phyloP scores from a whole-genome alignment of 2,113 vertebrate genomes.

The Serilophus lunatus region DNA sequence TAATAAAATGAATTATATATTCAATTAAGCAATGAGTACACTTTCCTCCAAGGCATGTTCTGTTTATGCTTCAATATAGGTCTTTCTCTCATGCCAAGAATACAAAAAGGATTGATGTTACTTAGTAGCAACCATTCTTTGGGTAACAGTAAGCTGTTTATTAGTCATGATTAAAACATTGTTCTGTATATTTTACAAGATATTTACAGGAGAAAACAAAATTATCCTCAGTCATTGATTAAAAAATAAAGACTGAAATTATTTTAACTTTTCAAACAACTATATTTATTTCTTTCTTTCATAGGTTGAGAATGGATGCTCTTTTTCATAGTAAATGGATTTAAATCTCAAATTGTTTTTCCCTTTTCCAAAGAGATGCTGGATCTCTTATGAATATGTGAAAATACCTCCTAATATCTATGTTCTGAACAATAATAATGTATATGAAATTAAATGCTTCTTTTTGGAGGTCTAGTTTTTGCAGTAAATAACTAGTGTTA shows the following conservation, averaged over 20 bases:
- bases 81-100: neutral
- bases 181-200: neutral
- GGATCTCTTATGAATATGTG: neutral
- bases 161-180: neutral
- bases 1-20: neutral
- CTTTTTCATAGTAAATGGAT: neutral
- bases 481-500: neutral
- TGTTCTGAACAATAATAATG: slow-evolving; percentile 2
- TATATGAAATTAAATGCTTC: neutral
- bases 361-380: neutral
- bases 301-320: slow-evolving; percentile 17
- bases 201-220: neutral
- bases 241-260: neutral
- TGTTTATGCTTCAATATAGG: neutral
- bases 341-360: slow-evolving; percentile 28
- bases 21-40: neutral
- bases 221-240: neutral
- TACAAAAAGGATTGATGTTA: neutral
- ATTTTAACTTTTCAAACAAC: neutral
- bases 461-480: neutral
- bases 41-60: neutral
- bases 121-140: neutral
- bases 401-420: neutral
- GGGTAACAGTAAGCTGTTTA: neutral
- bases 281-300: neutral